Conservation (phyloP, 2,113 vertebrate genomes). For the Salvator merianae region DNA sequence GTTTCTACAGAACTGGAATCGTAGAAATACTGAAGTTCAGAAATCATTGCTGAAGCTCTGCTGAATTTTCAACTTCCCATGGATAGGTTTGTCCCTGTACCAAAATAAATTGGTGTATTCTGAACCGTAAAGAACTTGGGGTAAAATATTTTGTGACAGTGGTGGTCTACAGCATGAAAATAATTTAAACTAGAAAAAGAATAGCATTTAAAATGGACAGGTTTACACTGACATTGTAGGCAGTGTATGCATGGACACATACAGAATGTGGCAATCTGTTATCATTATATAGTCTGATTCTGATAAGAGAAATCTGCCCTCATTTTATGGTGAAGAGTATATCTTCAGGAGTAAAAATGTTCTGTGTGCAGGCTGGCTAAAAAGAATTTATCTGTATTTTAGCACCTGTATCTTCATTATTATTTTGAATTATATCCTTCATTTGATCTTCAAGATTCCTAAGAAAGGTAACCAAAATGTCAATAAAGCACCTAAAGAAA, state of each 20-base stretch:
- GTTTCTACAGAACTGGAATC: no score
- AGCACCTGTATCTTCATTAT: constrained; percentile 32
- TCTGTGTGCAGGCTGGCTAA: constrained; percentile 27
- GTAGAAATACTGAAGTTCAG: not conserved
- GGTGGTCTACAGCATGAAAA: not conserved
- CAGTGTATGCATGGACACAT: not conserved
- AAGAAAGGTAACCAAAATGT: constrained; percentile 29
- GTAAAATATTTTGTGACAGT: not conserved
- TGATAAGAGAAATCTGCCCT: not conserved
- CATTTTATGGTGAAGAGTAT: constrained; percentile 16
- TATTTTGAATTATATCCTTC: constrained; percentile 25
- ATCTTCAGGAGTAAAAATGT: constrained; percentile 4
- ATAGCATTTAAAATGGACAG: constrained; percentile 2
- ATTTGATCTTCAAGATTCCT: constrained; percentile 42
- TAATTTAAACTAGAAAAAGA: not conserved
- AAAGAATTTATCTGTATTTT: constrained; percentile 19
- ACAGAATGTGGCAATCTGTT: not conserved
- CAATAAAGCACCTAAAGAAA: constrained; percentile 42
- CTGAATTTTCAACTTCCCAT: no score
- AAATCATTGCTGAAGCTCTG: not conserved
- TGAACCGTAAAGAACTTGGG: not conserved
- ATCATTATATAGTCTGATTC: constrained; percentile 24
- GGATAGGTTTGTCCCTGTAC: no score
- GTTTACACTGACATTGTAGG: constrained; percentile 4
- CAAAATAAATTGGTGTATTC: not conserved